Base-by-base conservation (phyloP, 2,888 invertebrate species). In the Lasioglossum zephyrum region DNA sequence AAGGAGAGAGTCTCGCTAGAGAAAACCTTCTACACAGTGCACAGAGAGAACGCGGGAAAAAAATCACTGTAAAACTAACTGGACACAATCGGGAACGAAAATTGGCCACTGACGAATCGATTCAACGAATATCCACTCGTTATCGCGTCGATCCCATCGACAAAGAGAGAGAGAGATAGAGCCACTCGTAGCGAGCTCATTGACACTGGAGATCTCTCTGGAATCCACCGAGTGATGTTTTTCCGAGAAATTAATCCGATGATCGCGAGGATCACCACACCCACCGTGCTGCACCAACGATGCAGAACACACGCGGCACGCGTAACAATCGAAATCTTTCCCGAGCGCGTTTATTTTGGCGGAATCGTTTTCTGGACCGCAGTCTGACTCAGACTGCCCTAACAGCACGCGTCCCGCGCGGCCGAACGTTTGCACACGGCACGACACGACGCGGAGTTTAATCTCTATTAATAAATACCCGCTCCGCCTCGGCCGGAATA, bases 381-480 rank as follows among this genome's bases (percentile, higher is more conserved):
- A 81, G 87, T 89, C 92, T 93, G 92, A 93, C 86, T 93, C 92
- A 93, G 92, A 93, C 93, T 93, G 92, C 88, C 90, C 90, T 92
- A 89, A 87, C 87, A 79, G 79, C 85, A 79, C 90, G 86, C 88
- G 90, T 88, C 86, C 93, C 91, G 93, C 92, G 94, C 94, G 94
- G 94, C 94, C 94, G 94, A 93, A 90, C 91, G 90, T 91, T 92
- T 95, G 95, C 95, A 94, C 95, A 95, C 95, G 95, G 93, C 94
- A 92, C 94, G 90, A 94, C 94, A 94, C 94, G 94, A 94, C 94
- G 94, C 94, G 89, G 91, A 93, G 92, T 94, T 94, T 94, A 93
- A 95, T 95, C 94, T 95, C 95, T 95, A 95, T 95, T 95, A 95
- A 95, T 95, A 95, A 94, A 94, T 94, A 93, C 93, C 81, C 87